A percentile compares a stretch with the other conserved stretches of the same genome.
Evolutionary conservation across 2,797 vertebrate genomes (phyloP).

Genomic region (Argya squamiceps): DNA sequence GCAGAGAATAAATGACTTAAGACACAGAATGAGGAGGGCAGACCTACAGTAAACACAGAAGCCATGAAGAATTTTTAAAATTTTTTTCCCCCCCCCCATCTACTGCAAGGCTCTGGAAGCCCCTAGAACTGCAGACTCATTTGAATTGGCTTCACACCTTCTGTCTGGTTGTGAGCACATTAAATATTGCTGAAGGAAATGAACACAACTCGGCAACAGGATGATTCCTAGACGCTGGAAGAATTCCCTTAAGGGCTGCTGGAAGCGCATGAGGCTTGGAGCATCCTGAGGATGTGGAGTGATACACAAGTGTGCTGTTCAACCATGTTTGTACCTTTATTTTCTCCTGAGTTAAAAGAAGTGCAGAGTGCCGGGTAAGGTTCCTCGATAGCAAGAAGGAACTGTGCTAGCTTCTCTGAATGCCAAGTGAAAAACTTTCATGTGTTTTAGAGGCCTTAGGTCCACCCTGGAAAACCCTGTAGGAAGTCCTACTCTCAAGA

Average conservation of each 20-base stretch:
- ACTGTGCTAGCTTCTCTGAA: background rate
- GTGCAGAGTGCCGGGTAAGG: constrained; percentile 37
- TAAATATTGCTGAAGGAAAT: background rate
- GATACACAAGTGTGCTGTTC: constrained; percentile 63
- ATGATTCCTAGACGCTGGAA: constrained; percentile 25
- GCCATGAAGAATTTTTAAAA: background rate
- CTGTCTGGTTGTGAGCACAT: background rate
- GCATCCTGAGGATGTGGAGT: constrained; percentile 25
- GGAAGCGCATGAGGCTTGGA: constrained; percentile 29
- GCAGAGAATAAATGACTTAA: constrained; percentile 3
- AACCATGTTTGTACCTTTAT: constrained; percentile 64
- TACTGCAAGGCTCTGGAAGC: background rate
- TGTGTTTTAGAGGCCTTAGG: background rate
- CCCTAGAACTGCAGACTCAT: background rate
- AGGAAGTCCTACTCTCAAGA: background rate
- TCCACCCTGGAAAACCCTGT: background rate
- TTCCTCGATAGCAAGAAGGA: background rate
- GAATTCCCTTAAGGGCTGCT: constrained; percentile 25
- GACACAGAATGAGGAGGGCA: background rate
- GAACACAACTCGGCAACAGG: background rate
- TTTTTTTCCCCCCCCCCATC: background rate
- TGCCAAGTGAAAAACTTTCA: background rate
- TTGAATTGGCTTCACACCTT: background rate
- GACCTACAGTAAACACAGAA: background rate
- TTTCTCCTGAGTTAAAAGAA: constrained; percentile 64